Evolutionary conservation across 2,797 vertebrate genomes (phyloP).

Genomic region (Manis pentadactyla): DNA sequence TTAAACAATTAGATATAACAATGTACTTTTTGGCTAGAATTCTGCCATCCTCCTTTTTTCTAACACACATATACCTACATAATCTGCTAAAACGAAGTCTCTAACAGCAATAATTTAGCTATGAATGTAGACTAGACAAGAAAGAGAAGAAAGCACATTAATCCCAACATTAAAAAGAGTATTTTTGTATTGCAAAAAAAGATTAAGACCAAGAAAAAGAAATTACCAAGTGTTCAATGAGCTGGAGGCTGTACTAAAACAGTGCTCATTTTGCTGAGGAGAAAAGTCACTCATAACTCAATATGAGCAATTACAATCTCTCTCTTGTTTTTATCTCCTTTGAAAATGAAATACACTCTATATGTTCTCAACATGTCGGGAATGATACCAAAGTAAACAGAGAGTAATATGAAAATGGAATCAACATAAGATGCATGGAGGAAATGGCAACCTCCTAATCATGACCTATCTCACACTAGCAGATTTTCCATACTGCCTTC

Average conservation of each 20-base stretch:
- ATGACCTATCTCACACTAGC: neutral
- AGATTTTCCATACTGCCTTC: neutral
- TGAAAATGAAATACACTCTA: neutral
- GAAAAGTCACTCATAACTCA: constrained; percentile 33
- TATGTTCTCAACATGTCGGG: neutral
- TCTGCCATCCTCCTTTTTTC: neutral
- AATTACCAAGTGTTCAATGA: neutral
- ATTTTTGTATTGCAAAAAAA: constrained; percentile 43
- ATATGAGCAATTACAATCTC: neutral
- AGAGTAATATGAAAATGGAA: constrained; percentile 46
- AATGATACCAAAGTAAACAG: neutral
- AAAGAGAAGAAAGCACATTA: neutral
- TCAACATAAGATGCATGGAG: neutral
- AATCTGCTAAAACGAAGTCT: neutral
- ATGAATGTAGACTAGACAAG: neutral
- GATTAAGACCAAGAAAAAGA: constrained; percentile 34
- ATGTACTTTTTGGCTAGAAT: neutral
- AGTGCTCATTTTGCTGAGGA: neutral
- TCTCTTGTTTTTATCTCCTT: constrained; percentile 19
- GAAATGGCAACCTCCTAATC: neutral
- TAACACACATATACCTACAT: neutral
- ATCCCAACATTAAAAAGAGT: neutral
- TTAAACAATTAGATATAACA: constrained; percentile 23
- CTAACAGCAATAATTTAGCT: neutral
- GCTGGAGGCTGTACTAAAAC: neutral